Conservation (phyloP, 2,888 invertebrate genomes). For the Dicranocentrus wangi region DNA sequence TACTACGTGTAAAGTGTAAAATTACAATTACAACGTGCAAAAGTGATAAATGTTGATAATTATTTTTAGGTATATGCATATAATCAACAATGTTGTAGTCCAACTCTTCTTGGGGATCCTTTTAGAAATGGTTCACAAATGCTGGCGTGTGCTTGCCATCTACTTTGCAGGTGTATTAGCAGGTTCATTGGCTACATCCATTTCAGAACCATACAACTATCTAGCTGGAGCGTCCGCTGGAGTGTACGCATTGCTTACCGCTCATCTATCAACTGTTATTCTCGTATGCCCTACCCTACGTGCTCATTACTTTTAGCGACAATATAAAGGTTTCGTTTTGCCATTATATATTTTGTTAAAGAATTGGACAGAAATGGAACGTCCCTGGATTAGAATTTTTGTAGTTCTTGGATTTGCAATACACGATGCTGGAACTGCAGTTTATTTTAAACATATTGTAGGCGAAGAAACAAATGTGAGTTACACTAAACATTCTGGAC, state of each 20-base stretch:
- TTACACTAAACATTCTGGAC: neutral
- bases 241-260: slow-evolving; percentile 93
- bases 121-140: slow-evolving; percentile 51
- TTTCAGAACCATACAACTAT: slow-evolving; percentile 85
- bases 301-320: neutral
- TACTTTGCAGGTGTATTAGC: slow-evolving; percentile 80
- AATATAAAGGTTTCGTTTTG: neutral
- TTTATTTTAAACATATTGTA: slow-evolving; percentile 88
- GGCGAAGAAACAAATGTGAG: slow-evolving; percentile 79
- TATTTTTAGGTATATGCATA: slow-evolving; percentile 83
- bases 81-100: slow-evolving; percentile 79
- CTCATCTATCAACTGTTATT: slow-evolving; percentile 95
- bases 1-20: neutral
- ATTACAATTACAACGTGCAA: too few species aligned
- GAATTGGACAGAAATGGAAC: slow-evolving; percentile 99
- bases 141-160: slow-evolving; percentile 42
- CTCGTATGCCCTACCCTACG: slow-evolving; percentile 82
- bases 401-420: slow-evolving; percentile 87
- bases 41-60: too few species aligned
- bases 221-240: slow-evolving; percentile 93
- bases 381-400: slow-evolving; percentile 78
- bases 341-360: slow-evolving; percentile 74
- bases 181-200: slow-evolving; percentile 87
- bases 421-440: slow-evolving; percentile 90
- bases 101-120: slow-evolving; percentile 50